These are phyloP conservation scores for Tuberolachnus salignus DNA, from an alignment of 2,888 invertebrate species.

Conservation along the genomic window DNA sequence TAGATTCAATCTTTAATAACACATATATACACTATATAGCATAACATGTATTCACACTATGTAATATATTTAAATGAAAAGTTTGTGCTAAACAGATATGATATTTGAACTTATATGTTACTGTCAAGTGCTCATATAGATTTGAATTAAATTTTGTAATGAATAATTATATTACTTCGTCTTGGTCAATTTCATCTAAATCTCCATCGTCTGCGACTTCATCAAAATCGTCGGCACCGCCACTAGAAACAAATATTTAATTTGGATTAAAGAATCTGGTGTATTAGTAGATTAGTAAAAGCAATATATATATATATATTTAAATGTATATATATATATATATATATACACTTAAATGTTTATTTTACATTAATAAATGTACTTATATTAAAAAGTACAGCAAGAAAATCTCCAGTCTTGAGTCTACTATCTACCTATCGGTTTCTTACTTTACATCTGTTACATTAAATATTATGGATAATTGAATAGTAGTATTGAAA, in stretches of 20 bases:
- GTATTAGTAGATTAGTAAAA: not conserved
- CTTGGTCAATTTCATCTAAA: constrained; percentile 84
- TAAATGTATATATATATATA: too few species aligned
- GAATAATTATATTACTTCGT: constrained; percentile 69
- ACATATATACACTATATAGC: too few species aligned
- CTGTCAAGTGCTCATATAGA: not conserved
- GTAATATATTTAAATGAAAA: too few species aligned
- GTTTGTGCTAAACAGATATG: not conserved
- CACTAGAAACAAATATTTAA: constrained; percentile 63
- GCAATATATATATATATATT: too few species aligned
- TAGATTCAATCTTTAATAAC: not conserved
- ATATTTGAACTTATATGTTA: too few species aligned
- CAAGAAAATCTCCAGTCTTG: not conserved
- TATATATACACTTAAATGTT: too few species aligned
- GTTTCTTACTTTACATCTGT: too few species aligned
- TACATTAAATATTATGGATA: too few species aligned
- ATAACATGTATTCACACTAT: not conserved
- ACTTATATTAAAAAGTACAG: not conserved
- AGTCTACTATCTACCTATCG: too few species aligned
- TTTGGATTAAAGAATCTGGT: not conserved
- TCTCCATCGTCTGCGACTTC: constrained; percentile 89
- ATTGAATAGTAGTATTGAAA: too few species aligned
- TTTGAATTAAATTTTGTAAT: too few species aligned
- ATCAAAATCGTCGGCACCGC: constrained; percentile 80
- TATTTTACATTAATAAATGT: not conserved